Evolutionary conservation across 2,888 invertebrate genomes (phyloP).

Genomic region (Lissocephala sabroskyi): DNA sequence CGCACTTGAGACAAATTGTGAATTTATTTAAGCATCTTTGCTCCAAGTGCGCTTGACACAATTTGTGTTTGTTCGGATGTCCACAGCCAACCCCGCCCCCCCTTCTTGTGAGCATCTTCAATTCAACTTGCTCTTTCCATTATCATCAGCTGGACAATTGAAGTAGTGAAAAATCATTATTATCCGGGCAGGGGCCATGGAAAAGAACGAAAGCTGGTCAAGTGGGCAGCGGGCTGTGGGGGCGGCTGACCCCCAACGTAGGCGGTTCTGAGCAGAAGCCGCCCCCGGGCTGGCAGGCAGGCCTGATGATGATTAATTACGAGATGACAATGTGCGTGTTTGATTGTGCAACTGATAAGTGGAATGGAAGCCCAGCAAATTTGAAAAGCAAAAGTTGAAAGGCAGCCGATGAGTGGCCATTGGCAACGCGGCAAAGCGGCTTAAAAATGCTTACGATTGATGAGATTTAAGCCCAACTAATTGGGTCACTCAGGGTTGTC

Average conservation of each 20-base stretch:
- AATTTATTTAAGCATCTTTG: conserved; percentile 47
- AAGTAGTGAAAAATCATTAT: conserved; percentile 22
- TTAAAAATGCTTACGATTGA: not conserved
- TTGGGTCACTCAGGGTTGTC: not conserved
- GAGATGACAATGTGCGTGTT: conserved; percentile 27
- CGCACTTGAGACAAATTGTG: conserved; percentile 65
- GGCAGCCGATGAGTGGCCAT: conserved; percentile 34
- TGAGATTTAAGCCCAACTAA: not conserved
- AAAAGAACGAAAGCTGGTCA: too few relatives aligned
- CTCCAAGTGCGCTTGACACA: conserved; percentile 46
- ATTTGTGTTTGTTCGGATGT: conserved; percentile 48
- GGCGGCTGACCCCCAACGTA: too few relatives aligned
- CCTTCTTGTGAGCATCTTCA: not conserved
- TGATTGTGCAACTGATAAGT: conserved; percentile 2
- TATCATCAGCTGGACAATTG: conserved; percentile 27
- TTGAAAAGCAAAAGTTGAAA: not conserved
- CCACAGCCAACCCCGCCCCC: too few relatives aligned
- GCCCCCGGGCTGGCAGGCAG: conserved; percentile 19
- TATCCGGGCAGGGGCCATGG: too few relatives aligned
- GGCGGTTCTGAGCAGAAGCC: conserved; percentile 30
- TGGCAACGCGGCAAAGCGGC: conserved; percentile 20
- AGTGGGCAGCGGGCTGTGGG: too few relatives aligned
- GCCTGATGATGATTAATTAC: conserved; percentile 51
- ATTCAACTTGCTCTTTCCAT: too few relatives aligned
- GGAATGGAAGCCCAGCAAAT: not conserved